phyloP scores from a whole-genome alignment of 2,888 invertebrate genomes.

The Spialia ferax region DNA sequence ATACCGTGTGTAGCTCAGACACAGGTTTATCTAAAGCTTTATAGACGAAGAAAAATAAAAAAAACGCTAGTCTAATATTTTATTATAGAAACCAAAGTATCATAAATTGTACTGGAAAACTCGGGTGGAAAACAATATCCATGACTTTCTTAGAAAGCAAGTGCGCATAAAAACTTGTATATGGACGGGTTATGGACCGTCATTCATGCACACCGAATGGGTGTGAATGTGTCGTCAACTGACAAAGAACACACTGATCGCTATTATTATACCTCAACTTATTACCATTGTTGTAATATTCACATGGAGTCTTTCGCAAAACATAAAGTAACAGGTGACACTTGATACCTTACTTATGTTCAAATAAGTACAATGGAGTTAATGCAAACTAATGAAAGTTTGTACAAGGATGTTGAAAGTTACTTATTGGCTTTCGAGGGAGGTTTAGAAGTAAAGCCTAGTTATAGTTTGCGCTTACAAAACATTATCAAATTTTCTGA shows the following conservation, averaged over 20 bases:
- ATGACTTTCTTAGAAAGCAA: conserved; percentile 24
- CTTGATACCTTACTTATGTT: conserved; percentile 19
- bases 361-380: not conserved
- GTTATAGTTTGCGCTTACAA: no score
- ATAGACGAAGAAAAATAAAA: not conserved
- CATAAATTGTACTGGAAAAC: not conserved
- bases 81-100: not conserved
- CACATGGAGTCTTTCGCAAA: conserved; percentile 19
- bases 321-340: conserved; percentile 16
- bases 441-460: not conserved
- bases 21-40: not conserved
- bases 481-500: no score
- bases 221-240: conserved; percentile 41
- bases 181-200: conserved; percentile 43
- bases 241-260: conserved; percentile 45
- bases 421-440: not conserved
- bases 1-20: not conserved
- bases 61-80: not conserved
- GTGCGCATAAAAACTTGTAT: conserved; percentile 10
- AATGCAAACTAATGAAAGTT: not conserved
- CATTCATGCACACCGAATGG: conserved; percentile 46
- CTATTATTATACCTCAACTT: conserved; percentile 54
- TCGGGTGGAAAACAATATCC: not conserved
- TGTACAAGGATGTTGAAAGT: not conserved
- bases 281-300: conserved; percentile 50